Base-by-base conservation (phyloP, 64 coral and sea anemone species). In the Astreopora myriophthalma region DNA sequence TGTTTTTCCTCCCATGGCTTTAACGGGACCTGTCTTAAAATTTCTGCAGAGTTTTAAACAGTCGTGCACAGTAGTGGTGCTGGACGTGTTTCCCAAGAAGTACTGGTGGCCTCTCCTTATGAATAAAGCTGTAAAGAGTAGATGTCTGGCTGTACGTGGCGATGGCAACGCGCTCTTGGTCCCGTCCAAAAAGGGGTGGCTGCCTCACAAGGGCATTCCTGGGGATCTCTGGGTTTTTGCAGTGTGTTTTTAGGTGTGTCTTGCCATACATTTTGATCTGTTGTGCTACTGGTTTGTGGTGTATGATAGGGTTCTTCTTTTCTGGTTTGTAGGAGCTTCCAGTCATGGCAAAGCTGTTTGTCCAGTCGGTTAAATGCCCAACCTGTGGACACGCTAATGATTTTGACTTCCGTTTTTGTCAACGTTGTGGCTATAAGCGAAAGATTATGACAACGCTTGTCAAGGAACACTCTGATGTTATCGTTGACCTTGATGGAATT, bases 321-420 rank as follows among this genome's bases (percentile, higher is more conserved):
- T 35, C 17, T 72, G 16, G 32, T 37, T 36, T 6, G 2, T 36
- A 72, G 1, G 31, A 38, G 33, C 69, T 72, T 36, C 69, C 69
- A 19, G 33, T 36, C 17, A 20, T 72, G 69, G 32, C 69, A 36
- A 38, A 72, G 32, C 36, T 36, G 69, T 72, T 72, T 72, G 10
- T 37, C 36, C 30, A 13, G 8, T 72, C 32, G 16, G 69, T 72
- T 36, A 16, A 20, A 20, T 72, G 69, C 6, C 69, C 69, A 12
- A 72, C 69, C 1, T 37, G 69, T 31, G 25, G 66, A 0, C 66
- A 69, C 66, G 25, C 66, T 69, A 69, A 69, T 30, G 66, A 69
- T 26, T 9, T 11, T 29, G 66, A 69, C 34, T 92, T 92, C 34
- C 90, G 70, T 1, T 92, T 86, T 62, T 92, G 90, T 33, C 80